phyloP scores from a whole-genome alignment of 2,113 vertebrate genomes.

The Equus quagga region DNA sequence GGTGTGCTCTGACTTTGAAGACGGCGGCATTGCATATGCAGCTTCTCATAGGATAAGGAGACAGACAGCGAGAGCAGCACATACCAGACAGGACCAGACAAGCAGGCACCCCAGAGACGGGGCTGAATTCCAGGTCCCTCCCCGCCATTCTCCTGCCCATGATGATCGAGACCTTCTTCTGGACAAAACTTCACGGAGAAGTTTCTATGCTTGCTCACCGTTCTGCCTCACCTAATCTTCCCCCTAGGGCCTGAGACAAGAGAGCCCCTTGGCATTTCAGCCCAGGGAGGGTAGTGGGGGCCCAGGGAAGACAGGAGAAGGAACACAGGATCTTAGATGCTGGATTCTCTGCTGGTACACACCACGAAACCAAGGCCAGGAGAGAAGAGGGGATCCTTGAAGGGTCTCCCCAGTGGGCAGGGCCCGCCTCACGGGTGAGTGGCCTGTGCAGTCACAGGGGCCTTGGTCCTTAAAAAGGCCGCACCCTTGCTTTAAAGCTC shows the following conservation, averaged over 20 bases:
- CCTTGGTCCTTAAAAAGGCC: background rate
- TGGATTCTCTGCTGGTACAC: background rate
- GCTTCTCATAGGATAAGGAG: background rate
- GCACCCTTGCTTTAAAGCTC: accelerated
- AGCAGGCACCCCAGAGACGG: background rate
- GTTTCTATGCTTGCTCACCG: background rate
- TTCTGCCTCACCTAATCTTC: background rate
- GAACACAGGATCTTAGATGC: background rate
- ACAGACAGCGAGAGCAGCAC: background rate
- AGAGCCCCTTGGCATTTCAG: background rate
- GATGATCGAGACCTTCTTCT: background rate
- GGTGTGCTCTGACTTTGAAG: background rate
- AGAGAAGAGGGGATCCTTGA: background rate
- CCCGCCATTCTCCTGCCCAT: background rate
- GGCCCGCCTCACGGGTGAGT: background rate
- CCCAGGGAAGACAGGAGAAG: background rate
- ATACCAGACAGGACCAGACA: conserved; percentile 65
- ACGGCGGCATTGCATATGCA: background rate
- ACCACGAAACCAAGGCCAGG: background rate
- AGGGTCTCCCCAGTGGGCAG: no score
- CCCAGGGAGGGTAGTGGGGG: accelerated
- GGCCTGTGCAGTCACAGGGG: background rate
- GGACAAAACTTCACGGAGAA: background rate
- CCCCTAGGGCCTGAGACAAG: background rate
- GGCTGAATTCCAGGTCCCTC: background rate